Evolutionary conservation across 1,140 invertebrate species (phyloP), one percentile per base, ranked within the genome.

Genomic region (Cyrtorhinus lividipennis): DNA sequence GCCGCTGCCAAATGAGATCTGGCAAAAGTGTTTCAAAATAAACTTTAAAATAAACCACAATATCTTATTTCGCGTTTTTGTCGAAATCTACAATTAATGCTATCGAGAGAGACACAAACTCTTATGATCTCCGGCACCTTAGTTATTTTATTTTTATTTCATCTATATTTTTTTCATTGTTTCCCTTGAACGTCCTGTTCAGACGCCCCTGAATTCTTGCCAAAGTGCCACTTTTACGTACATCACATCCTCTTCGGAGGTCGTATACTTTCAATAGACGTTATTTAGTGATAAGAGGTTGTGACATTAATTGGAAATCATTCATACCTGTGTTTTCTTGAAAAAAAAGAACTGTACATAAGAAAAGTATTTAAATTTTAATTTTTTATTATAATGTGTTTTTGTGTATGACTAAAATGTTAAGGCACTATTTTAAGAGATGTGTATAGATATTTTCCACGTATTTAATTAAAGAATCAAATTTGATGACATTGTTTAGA

Each of bases 191-290:
- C 24, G 15, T 10, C 15, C 27, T 24, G 38, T 8, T n/a, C 27
- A 8, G 18, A 57, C 13, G 18, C 58, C 58, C 58, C 18, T 59
- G 58, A 59, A 59, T 59, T 59, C 58, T 59, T 59, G 58, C 58
- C 58, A 59, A 59, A 27, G 58, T 59, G 58, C 58, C 58, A 59
- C 58, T 44, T 44, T 8, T 44, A 44, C 8, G n/a, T 44, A 44
- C 8, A 8, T 8, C 38, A n/a, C 38, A 44, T 8, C n/a, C 8
- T n/a, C 8, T 44, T 44, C 38, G n/a, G 8, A 44, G 38, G 8
- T 10, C n/a, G 38, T 44, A 10, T 44, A 44, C 38, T n/a, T 8
- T n/a, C 38, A 8, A 10, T 44, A 8, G 38, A n/a, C 38, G 8
- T 44, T 8, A 10, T 10, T 44, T 10, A 44, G 38, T 44, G 38